Base-by-base conservation (phyloP, 2,113 vertebrate genomes). In the Typhlomys cinereus region DNA sequence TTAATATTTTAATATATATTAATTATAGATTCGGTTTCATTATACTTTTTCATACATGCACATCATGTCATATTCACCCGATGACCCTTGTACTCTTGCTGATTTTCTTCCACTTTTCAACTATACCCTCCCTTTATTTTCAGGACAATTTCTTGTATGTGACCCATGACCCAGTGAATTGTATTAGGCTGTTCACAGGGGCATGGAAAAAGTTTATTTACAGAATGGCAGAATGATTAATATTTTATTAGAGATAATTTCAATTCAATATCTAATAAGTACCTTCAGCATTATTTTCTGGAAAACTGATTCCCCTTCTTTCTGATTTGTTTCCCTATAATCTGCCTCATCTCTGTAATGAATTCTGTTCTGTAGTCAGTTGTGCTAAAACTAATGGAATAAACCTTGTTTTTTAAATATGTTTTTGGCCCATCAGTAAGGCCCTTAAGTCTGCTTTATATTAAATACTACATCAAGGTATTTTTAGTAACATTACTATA, bases 351-450 rank as follows among this genome's bases (percentile, higher is more conserved):
- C 10, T 95, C 29, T 64, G 12, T 52, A 73, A 59, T 82, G 5
- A 9, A 75, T 64, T 74, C 14, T 5, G 69, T 70, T 85, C 23
- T 94, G 85, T 15, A 62, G 1, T 71, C 88, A 88, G 90, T 92
- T 90, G 85, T 92, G 64, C 20, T 23, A n/a, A 74, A 78, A 50
- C 1, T 9, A 6, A 64, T 18, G 3, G 31, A 80, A 7, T 80
- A 7, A 81, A 59, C 54, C n/a, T 36, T 36, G 27, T 54, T 25
- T 78, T 52, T 50, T 78, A 1, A 54, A 36, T 3, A 21, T 54
- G 36, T 13, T 23, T 5, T 78, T n/a, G n/a, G 23, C 12, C 2
- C 34, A 36, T 54, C n/a, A 76, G 44, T 48, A 79, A 88, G n/a
- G n/a, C 27, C 57, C 4, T 20, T 79, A 10, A 29, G 13, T 79